Percentiles rank a stretch among this genome's conserved stretches.
Conservation (phyloP, 2,113 vertebrate species). For the Lota lota region DNA sequence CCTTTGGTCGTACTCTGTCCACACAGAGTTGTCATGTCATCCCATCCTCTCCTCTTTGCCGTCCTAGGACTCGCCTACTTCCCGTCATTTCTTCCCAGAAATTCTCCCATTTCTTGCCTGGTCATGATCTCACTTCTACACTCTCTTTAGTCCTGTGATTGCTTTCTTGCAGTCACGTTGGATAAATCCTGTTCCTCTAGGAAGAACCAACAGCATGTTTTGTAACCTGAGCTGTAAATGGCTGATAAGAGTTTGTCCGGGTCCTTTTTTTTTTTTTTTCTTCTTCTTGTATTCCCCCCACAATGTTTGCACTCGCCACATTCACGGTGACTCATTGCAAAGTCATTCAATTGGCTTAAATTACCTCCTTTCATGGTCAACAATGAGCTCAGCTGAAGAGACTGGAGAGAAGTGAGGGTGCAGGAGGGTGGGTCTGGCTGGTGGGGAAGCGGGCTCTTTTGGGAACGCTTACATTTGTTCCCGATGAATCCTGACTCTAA, state of each 20-base stretch:
- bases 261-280: slow-evolving; percentile 40
- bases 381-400: slow-evolving; percentile 73
- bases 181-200: slow-evolving; percentile 28
- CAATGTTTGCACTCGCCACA: slow-evolving; percentile 63
- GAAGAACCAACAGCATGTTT: slow-evolving; percentile 21
- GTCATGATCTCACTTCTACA: slow-evolving; percentile 29
- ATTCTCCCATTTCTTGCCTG: slow-evolving; percentile 36
- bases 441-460: slow-evolving; percentile 53
- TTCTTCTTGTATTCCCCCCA: slow-evolving; percentile 19
- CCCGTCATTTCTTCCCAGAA: slow-evolving; percentile 38
- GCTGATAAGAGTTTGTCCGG: slow-evolving; percentile 52
- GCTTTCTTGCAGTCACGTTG: neutral
- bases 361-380: slow-evolving; percentile 79
- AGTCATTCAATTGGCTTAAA: slow-evolving; percentile 72
- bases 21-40: too few species aligned
- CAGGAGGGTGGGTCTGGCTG: slow-evolving; percentile 21
- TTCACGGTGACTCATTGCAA: slow-evolving; percentile 66
- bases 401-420: slow-evolving; percentile 29
- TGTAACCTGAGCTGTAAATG: slow-evolving; percentile 55
- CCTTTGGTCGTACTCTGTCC: neutral
- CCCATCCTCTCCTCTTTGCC: too few species aligned
- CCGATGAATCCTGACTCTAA: slow-evolving; percentile 62
- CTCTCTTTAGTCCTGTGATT: neutral
- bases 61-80: slow-evolving; percentile 5
- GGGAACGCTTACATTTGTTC: slow-evolving; percentile 68